A percentile compares a stretch with the other conserved stretches of the same genome.
phyloP scores from a whole-genome alignment of 2,888 invertebrate genomes.

The Hanleya hanleyi region DNA sequence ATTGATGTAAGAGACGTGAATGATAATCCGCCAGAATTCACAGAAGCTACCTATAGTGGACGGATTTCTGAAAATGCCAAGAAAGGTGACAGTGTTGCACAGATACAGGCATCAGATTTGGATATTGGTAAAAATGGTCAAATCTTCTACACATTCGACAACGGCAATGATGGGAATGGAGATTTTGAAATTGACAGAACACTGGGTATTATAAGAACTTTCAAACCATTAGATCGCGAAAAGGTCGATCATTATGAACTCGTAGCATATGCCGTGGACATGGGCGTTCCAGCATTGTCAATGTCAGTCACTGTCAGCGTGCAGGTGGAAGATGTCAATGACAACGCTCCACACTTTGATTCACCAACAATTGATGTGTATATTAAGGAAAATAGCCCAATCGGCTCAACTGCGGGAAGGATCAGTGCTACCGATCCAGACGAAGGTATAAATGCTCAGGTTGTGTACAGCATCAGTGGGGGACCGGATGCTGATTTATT shows the following conservation, averaged over 20 bases:
- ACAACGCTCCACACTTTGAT: slow-evolving; percentile 92
- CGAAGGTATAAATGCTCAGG: slow-evolving; percentile 91
- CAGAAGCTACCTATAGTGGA: slow-evolving; percentile 87
- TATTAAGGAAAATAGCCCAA: slow-evolving; percentile 96
- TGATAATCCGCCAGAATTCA: slow-evolving; percentile 92
- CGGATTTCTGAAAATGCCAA: slow-evolving; percentile 93
- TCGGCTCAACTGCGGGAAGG: slow-evolving; percentile 94
- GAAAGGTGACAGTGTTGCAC: slow-evolving; percentile 91
- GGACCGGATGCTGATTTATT: slow-evolving; percentile 89
- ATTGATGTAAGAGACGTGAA: slow-evolving; percentile 96
- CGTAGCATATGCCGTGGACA: slow-evolving; percentile 90
- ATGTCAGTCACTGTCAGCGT: slow-evolving; percentile 85
- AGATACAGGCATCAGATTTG: slow-evolving; percentile 91
- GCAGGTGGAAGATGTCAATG: slow-evolving; percentile 95
- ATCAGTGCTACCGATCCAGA: slow-evolving; percentile 94
- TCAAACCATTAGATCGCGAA: slow-evolving; percentile 92
- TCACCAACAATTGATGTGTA: slow-evolving; percentile 90
- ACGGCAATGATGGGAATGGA: slow-evolving; percentile 81
- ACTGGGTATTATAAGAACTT: slow-evolving; percentile 92
- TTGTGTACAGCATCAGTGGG: slow-evolving; percentile 94
- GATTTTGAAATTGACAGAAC: slow-evolving; percentile 94
- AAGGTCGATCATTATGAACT: slow-evolving; percentile 88
- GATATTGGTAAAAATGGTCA: slow-evolving; percentile 92
- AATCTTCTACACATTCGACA: slow-evolving; percentile 80
- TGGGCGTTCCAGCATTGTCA: slow-evolving; percentile 81